These are phyloP conservation scores for Lithodes maja DNA, from an alignment of 2,888 invertebrate genomes.

Conservation along the genomic window DNA sequence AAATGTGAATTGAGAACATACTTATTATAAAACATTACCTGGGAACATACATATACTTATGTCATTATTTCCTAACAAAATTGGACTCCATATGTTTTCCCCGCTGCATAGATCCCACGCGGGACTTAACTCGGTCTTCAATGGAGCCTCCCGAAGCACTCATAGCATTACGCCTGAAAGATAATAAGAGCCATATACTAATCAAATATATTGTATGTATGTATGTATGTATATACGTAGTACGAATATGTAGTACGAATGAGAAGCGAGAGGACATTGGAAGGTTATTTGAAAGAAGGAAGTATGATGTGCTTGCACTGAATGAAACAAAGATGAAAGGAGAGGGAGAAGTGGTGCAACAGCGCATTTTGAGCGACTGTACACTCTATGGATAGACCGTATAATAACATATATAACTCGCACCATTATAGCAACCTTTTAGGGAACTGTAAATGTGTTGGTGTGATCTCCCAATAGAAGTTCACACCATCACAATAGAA, in stretches of 20 bases:
- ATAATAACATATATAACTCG: too few relatives aligned
- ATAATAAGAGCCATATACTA: neutral
- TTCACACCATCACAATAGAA: too few relatives aligned
- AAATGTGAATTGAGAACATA: neutral
- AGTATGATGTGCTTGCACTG: too few relatives aligned
- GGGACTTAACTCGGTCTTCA: conserved; percentile 62
- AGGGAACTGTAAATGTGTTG: too few relatives aligned
- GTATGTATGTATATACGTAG: neutral
- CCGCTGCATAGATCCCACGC: conserved; percentile 56
- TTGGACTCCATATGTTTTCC: conserved; percentile 62
- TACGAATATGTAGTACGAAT: neutral
- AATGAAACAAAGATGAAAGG: too few relatives aligned
- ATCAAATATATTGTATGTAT: neutral
- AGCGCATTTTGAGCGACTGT: too few relatives aligned
- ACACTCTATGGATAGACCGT: too few relatives aligned
- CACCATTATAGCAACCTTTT: too few relatives aligned
- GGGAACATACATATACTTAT: neutral
- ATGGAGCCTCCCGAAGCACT: conserved; percentile 52
- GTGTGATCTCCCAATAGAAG: too few relatives aligned
- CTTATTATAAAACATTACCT: neutral
- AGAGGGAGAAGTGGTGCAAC: too few relatives aligned
- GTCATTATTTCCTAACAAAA: conserved; percentile 60
- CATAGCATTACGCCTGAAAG: conserved; percentile 37
- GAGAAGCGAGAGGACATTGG: too few relatives aligned
- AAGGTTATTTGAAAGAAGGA: too few relatives aligned